Conservation (phyloP, 2,113 vertebrate species). For the Sardina pilchardus region DNA sequence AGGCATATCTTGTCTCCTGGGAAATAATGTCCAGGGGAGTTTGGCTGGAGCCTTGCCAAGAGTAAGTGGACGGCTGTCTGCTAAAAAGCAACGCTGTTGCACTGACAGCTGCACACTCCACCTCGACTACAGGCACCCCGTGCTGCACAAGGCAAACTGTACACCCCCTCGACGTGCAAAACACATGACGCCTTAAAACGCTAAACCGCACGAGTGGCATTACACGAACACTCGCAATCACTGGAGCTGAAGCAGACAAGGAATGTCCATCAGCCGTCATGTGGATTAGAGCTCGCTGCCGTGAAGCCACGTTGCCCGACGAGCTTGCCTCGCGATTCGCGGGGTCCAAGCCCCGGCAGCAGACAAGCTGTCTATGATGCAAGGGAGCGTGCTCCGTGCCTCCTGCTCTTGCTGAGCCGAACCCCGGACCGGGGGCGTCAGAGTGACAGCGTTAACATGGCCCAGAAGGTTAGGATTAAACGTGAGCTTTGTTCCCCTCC, state of each 20-base stretch:
- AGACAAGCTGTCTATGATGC: not conserved
- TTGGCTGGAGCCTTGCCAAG: not conserved
- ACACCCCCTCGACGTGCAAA: not conserved
- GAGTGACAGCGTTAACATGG: not conserved
- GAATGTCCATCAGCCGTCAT: not conserved
- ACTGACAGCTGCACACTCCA: not conserved
- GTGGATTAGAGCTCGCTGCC: not conserved
- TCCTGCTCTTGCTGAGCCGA: not conserved
- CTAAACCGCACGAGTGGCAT: not conserved
- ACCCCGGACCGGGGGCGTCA: not conserved
- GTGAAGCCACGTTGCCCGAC: not conserved
- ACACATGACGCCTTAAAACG: not conserved
- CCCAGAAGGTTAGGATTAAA: not conserved
- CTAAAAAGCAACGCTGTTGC: not conserved
- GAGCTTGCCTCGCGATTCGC: not conserved
- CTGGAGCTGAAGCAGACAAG: not conserved
- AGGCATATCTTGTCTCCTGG: slow-evolving; percentile 16
- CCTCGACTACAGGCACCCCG: not conserved
- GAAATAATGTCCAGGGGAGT: slow-evolving; percentile 14
- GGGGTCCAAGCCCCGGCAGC: not conserved
- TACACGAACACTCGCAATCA: not conserved
- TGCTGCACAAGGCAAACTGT: not conserved
- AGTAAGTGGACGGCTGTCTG: not conserved
- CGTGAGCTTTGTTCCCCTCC: not conserved
- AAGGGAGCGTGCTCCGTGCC: not conserved